These are phyloP conservation scores for Chrysopilus asiliformis DNA, from an alignment of 2,888 invertebrate genomes.

Conservation along the genomic window DNA sequence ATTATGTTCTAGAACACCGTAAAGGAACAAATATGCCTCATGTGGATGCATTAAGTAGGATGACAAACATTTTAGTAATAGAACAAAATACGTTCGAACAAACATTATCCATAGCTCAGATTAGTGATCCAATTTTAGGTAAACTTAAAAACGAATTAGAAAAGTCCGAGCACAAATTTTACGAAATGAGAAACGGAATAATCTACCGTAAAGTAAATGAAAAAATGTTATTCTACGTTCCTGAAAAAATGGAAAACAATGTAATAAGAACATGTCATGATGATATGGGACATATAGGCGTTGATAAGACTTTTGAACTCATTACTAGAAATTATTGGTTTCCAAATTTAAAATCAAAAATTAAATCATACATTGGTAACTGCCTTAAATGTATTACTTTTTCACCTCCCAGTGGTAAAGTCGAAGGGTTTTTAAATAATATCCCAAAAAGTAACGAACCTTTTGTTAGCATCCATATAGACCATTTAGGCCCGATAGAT, in stretches of 20 bases:
- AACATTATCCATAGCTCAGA: conserved; percentile 9
- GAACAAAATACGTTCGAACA: conserved; percentile 12
- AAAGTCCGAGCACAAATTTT: conserved; percentile 6
- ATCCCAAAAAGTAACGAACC: too few relatives aligned
- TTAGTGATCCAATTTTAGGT: conserved; percentile 3
- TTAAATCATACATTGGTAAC: neutral
- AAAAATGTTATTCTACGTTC: conserved; percentile 13
- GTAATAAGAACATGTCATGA: conserved; percentile 20
- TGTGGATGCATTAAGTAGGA: too few relatives aligned
- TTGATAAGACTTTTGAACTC: neutral
- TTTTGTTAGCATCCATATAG: conserved; percentile 7
- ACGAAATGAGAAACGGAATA: conserved; percentile 10
- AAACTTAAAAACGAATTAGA: conserved; percentile 7
- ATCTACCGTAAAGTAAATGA: conserved; percentile 6
- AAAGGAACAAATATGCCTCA: too few relatives aligned
- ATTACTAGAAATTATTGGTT: neutral
- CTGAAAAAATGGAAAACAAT: conserved; percentile 16
- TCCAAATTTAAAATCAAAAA: neutral
- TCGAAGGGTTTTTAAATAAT: too few relatives aligned
- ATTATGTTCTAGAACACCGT: too few relatives aligned
- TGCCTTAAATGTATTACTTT: neutral
- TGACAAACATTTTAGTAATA: too few relatives aligned
- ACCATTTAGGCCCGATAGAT: conserved; percentile 5
- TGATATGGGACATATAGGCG: conserved; percentile 18
- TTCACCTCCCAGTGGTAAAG: too few relatives aligned